phyloP scores from a whole-genome alignment of 2,797 vertebrate species.

The Zenarchopterus dispar region DNA sequence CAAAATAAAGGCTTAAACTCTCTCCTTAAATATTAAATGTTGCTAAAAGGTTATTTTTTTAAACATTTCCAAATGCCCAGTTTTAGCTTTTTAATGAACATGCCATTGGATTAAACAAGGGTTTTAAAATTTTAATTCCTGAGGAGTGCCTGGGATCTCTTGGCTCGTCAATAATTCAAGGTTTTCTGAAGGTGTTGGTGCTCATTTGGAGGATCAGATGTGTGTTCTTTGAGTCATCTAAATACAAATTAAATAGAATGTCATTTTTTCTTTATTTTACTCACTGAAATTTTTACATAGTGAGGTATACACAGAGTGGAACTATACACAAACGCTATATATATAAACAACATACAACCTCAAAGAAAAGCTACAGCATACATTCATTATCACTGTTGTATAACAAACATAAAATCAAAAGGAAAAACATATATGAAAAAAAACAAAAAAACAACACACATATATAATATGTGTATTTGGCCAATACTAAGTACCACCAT shows the following conservation, averaged over 20 bases:
- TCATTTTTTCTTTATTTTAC: slow-evolving; percentile 18
- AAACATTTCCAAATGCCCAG: slow-evolving; percentile 64
- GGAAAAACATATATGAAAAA: no score
- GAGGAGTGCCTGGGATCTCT: slow-evolving; percentile 66
- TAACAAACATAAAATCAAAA: no score
- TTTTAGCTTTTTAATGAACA: slow-evolving; percentile 73
- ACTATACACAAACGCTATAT: no score
- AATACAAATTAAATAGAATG: slow-evolving; percentile 32
- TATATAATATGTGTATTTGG: no score
- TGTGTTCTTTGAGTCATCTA: slow-evolving; percentile 54
- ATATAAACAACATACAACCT: no score
- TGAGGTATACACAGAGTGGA: no score
- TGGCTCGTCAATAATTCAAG: slow-evolving; percentile 76
- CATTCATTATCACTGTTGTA: no score
- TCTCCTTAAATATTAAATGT: slow-evolving; percentile 73
- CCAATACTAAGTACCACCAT: no score
- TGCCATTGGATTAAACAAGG: slow-evolving; percentile 73
- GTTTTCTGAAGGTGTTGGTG: slow-evolving; percentile 69
- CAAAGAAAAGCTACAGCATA: no score
- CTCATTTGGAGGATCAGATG: slow-evolving; percentile 64
- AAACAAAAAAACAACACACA: no score
- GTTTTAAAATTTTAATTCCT: slow-evolving; percentile 73
- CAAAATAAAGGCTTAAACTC: slow-evolving; percentile 62
- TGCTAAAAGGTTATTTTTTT: slow-evolving; percentile 71
- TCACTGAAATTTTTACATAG: slow-evolving; percentile 4